Evolutionary conservation across 2,113 vertebrate species (phyloP), one percentile per base, ranked within the genome.

Genomic region (Siphamia tubifer): DNA sequence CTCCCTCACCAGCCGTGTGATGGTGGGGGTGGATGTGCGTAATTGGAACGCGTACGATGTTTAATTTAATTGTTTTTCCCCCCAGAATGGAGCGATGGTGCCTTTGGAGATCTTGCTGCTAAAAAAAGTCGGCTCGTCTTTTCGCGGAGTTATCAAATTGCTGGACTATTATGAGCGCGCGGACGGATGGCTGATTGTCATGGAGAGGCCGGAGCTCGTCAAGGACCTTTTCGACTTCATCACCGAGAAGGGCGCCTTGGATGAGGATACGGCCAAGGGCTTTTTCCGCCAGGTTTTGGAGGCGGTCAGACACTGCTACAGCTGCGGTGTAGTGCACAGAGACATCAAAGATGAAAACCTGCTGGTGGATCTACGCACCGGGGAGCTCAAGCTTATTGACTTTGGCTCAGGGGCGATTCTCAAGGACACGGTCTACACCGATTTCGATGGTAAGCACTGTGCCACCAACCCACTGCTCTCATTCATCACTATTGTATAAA

Each of bases 331-430:
- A 4, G 94, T 99, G 39, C 97, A 99, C 86, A 84, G 97, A 24
- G 98, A 99, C 90, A 97, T 99, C 87, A 99, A 99, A 82, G 98
- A 99, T 44, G 97, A 99, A 67, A 99, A 99, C 79, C 94, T 99
- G 78, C 94, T 99, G 23, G 97, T 98, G 87, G 98, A 99, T 19
- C 92, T 98, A 34, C 90, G 96, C 81, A 94, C 93, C 0, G 98
- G 96, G 28, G 94, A 98, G 77, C 94, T 99, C 49, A 99, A 96
- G 89, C 95, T 99, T 53, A 99, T 99, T 53, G 98, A 99, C 90
- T 99, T 99, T 66, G 98, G 97, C 56, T 99, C 98, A 0, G 97
- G 97, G 58, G 96, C 98, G 9, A 88, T 98, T 44, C 98, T 99
- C 85, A 97, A 96, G 94, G 97, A 98, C 93, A 99, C 97, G 0